phyloP scores from a whole-genome alignment of 1,140 invertebrate species.

The Lasioglossum baleicum region DNA sequence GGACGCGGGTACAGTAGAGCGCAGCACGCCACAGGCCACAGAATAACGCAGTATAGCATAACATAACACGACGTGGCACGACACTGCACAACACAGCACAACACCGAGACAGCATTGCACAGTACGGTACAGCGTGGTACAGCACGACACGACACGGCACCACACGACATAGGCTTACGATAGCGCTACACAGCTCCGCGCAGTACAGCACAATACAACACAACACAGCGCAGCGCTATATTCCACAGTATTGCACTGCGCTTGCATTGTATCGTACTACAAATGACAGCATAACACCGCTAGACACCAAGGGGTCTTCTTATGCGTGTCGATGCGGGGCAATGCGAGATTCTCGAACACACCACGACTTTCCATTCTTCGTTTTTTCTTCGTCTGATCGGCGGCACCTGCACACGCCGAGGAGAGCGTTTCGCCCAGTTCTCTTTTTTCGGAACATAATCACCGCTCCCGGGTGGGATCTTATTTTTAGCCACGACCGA shows the following conservation, averaged over 20 bases:
- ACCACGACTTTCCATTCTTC: conserved; percentile 27
- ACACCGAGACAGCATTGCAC: not conserved
- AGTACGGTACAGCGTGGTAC: not conserved
- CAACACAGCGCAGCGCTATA: too few species aligned
- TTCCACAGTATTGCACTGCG: too few species aligned
- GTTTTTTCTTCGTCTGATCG: conserved; percentile 55
- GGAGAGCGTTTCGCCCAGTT: conserved; percentile 63
- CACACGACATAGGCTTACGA: not conserved
- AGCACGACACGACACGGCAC: not conserved
- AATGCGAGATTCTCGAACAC: conserved; percentile 46
- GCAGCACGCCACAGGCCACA: not conserved
- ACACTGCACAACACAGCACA: not conserved
- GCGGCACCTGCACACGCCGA: conserved; percentile 55
- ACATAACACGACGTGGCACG: not conserved
- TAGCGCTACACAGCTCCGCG: too few species aligned
- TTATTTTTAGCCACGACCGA: conserved; percentile 77
- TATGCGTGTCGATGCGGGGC: conserved; percentile 23
- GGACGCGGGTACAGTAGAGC: not conserved
- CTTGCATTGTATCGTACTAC: too few species aligned
- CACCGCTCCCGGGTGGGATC: conserved; percentile 77
- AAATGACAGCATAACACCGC: too few species aligned
- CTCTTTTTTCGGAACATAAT: conserved; percentile 77
- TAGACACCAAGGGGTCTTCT: conserved; percentile 6
- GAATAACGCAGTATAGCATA: not conserved
- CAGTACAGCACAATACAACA: too few species aligned